Base-by-base conservation (phyloP, 1,140 invertebrate genomes). In the Anoplolepis gracilipes region DNA sequence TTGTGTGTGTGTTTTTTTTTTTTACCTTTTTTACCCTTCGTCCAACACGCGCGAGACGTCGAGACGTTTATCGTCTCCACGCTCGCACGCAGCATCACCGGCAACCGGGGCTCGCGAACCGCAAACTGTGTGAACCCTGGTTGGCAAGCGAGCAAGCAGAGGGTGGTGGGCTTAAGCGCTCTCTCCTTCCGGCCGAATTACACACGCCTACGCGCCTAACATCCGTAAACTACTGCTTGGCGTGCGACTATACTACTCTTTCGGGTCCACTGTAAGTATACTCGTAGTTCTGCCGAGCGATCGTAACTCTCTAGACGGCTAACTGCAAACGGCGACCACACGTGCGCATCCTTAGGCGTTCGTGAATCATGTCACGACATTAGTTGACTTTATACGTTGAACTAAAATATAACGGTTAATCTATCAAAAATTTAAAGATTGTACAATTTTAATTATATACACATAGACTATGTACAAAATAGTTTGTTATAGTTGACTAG, bases 211-310 rank as follows among this genome's bases (percentile, higher is more conserved):
- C 85, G 85, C 82, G 70, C 85, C 85, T 77, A 87, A 87, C 85
- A 75, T 61, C 79, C 49, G 61, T 88, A 87, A 73, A 87, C 85
- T 76, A 85, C 79, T 49, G 79, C 84, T 85, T 77, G 86, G 86
- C 81, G 65, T 67, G 72, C 57, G 49, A 81, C 69, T 22, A 70
- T 85, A 64, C 72, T 11, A 61, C 73, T 67, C 67, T 73, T 90
- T 89, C 89, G 79, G 85, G 85, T 87, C 76, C 55, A 85, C 57
- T 73, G 89, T 90, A 90, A 90, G 89, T 90, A 90, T 90, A 64
- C 25, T 67, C 61, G 81, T 69, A 78, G 61, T 78, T 85, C 53
- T 73, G 25, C 62, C 81, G 69, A 85, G 81, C 55, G 72, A 86
- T 90, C 78, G 84, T 85, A 57, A 67, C 42, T 78, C 22, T 75